Base-by-base conservation (phyloP, 2,888 invertebrate genomes). In the Rotaria macrura region DNA sequence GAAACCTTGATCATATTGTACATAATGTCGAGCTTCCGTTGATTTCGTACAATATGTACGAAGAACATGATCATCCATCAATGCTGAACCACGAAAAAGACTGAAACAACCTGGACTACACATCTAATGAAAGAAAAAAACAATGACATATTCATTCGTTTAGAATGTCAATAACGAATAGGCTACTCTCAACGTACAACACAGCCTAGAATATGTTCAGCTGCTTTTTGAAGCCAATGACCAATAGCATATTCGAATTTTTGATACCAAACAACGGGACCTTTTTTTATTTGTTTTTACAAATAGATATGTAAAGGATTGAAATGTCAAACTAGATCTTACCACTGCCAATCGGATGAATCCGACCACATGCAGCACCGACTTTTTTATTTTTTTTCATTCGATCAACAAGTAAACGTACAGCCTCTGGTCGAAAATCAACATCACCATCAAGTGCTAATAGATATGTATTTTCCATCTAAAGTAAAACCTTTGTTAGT, bases 171-270 rank as follows among this genome's bases (percentile, higher is more conserved):
- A 52, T 20, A 2, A 52, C 5, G 9, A 52, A 52, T 47, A 47
- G 47, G 6, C 10, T 43, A 9, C 1, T 57, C 52, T n/a, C n/a
- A 65, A 38, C 65, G 4, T 65, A 65, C 65, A 89, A 98, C 98
- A 91, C 98, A 99, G 84, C 99, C 99, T 90, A 99, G 97, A 94
- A 99, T 97, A 91, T 99, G 99, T 91, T 99, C 99, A 2, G 99
- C 98, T 65, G 99, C 97, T 92, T 99, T 99, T 93, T 99, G 98
- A 89, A 99, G 94, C 99, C 98, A 99, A 94, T 99, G 98, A 89
- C 98, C 98, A 90, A 99, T 96, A 79, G 99, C 98, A 91, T 99
- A 99, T 92, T 99, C 98, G 92, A 99, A 99, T 93, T 96, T 94
- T 91, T 99, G 99, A 91, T 99, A 99, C 97, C 98, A 98, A 87